These are phyloP conservation scores for Sebastes diploproa DNA, from an alignment of 2,797 vertebrate genomes.

Conservation along the genomic window DNA sequence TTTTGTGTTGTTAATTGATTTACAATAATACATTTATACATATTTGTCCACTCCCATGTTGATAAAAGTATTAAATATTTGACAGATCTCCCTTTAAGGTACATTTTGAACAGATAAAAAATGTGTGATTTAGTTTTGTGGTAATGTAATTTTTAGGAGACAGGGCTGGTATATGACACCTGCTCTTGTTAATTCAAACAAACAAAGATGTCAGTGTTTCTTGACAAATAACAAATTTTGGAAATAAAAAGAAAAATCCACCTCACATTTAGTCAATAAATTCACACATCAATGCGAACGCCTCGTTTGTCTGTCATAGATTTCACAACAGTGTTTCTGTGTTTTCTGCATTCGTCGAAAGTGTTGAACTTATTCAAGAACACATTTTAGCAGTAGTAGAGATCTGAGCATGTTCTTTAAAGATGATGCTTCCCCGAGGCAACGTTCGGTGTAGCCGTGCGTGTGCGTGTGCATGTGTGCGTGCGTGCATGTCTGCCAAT, in stretches of 20 bases:
- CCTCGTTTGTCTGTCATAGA: not conserved
- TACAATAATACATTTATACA: too few species aligned
- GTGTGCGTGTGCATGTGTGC: not conserved
- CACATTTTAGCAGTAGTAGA: not conserved
- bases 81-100: too few species aligned
- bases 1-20: too few species aligned
- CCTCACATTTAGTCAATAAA: not conserved
- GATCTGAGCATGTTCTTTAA: constrained; percentile 18
- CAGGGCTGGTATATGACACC: too few species aligned
- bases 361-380: constrained; percentile 1
- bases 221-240: not conserved
- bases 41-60: too few species aligned
- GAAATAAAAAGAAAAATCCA: not conserved
- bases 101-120: too few species aligned
- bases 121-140: too few species aligned
- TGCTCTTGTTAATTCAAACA: not conserved
- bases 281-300: not conserved
- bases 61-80: too few species aligned
- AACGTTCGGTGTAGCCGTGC: not conserved
- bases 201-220: not conserved
- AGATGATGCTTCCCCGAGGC: constrained; percentile 24
- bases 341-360: not conserved
- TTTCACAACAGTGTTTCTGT: not conserved
- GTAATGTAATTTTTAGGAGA: too few species aligned
- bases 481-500: not conserved